These are phyloP conservation scores for Brachionus asplanchnoidis DNA, from an alignment of 1,140 invertebrate species.

Conservation along the genomic window DNA sequence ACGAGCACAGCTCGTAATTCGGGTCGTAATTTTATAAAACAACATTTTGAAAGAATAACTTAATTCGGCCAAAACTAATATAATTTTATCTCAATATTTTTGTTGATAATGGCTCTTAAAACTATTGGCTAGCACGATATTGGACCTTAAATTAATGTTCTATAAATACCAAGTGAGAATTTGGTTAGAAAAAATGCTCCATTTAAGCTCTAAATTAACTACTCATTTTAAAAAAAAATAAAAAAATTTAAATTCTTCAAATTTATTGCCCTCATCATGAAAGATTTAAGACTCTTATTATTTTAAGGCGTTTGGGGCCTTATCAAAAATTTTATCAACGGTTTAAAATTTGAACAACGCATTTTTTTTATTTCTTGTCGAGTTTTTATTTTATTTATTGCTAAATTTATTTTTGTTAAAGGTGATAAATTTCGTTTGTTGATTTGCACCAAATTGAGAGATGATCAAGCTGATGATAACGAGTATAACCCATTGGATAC, in stretches of 20 bases:
- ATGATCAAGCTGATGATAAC: slow-evolving; percentile 87
- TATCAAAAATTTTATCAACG: neutral
- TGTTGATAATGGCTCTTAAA: neutral
- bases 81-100: neutral
- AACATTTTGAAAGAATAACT: neutral
- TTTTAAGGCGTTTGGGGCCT: neutral
- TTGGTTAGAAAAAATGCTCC: neutral
- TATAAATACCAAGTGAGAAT: slow-evolving; percentile 11
- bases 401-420: slow-evolving; percentile 45
- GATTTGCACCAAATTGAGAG: slow-evolving; percentile 83
- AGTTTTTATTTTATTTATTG: slow-evolving; percentile 1
- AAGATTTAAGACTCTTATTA: slow-evolving; percentile 9
- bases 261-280: neutral
- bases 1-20: neutral
- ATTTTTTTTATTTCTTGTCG: neutral
- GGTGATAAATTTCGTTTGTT: slow-evolving; percentile 89
- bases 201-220: neutral
- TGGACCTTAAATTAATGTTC: neutral
- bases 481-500: slow-evolving; percentile 82
- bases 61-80: neutral
- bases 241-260: neutral
- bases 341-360: neutral
- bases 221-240: neutral
- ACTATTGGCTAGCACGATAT: neutral
- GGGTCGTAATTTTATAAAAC: neutral